These are phyloP conservation scores for Ypsolopha scabrella DNA, from an alignment of 2,888 invertebrate species.

Conservation along the genomic window DNA sequence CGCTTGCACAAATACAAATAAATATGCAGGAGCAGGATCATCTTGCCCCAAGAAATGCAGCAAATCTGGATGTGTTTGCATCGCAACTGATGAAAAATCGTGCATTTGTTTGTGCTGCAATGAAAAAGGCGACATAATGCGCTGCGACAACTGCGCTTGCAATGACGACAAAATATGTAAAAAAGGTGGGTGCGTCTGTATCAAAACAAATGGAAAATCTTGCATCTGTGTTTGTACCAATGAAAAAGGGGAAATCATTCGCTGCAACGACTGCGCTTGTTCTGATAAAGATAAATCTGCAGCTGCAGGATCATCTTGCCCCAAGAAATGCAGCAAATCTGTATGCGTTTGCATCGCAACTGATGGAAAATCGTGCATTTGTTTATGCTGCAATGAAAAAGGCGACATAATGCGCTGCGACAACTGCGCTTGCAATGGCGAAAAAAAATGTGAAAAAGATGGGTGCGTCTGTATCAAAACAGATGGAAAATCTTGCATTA, in stretches of 20 bases:
- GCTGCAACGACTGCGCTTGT: slow-evolving; percentile 23
- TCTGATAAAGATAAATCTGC: slow-evolving; percentile 6
- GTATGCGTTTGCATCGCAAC: slow-evolving; percentile 17
- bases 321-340: slow-evolving; percentile 10
- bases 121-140: slow-evolving; percentile 6
- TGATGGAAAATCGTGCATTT: slow-evolving; percentile 17
- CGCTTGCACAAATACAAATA: slow-evolving; percentile 6
- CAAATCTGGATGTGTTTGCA: slow-evolving; percentile 20
- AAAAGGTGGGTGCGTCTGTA: background rate
- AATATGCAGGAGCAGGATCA: background rate
- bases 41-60: slow-evolving; percentile 6
- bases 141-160: slow-evolving; percentile 5
- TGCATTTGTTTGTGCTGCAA: slow-evolving; percentile 19
- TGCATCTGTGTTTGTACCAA: slow-evolving; percentile 25
- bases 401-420: slow-evolving; percentile 18
- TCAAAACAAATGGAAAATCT: slow-evolving; percentile 8
- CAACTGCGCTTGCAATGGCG: slow-evolving; percentile 20
- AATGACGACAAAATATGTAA: background rate
- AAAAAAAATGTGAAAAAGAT: slow-evolving; percentile 8
- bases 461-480: slow-evolving; percentile 12
- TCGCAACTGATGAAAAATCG: slow-evolving; percentile 18
- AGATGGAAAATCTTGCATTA: slow-evolving; percentile 8
- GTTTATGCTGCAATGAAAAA: slow-evolving; percentile 15
- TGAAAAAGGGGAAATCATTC: slow-evolving; percentile 16
- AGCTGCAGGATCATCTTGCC: no score